Evolutionary conservation across 2,888 invertebrate genomes (phyloP).

Genomic region (Pollenia griseotomentosa): DNA sequence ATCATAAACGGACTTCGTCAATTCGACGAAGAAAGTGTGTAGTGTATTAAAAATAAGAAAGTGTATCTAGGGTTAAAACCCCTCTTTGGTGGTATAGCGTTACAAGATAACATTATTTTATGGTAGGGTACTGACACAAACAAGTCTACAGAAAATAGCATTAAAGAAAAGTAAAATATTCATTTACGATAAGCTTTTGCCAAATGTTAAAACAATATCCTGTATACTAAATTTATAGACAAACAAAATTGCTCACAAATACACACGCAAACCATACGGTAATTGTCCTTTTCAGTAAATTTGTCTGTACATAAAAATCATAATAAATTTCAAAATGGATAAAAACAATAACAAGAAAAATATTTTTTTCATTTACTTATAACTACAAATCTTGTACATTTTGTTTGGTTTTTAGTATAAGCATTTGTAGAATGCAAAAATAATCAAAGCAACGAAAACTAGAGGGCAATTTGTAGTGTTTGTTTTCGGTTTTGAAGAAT

Average conservation of each 20-base stretch:
- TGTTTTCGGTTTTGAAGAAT: no score
- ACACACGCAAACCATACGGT: background rate
- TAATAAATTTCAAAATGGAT: constrained; percentile 35
- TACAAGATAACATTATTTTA: no score
- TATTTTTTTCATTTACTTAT: background rate
- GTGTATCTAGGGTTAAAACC: no score
- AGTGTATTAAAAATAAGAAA: no score
- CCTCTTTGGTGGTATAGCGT: no score
- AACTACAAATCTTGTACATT: background rate
- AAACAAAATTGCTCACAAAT: background rate
- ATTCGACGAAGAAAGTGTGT: no score
- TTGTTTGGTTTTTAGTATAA: background rate
- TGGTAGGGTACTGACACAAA: background rate
- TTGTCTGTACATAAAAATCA: background rate
- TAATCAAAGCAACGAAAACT: background rate
- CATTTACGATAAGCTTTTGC: constrained; percentile 48
- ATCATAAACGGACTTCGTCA: no score
- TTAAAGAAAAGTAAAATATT: constrained; percentile 23
- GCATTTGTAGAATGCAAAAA: background rate
- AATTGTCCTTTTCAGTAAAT: background rate
- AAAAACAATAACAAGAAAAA: constrained; percentile 31
- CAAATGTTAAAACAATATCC: constrained; percentile 64
- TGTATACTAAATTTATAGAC: constrained; percentile 41
- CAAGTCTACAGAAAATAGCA: background rate
- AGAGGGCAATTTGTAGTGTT: no score